These are phyloP conservation scores for Micoletzkya japonica DNA, from an alignment of 2,888 invertebrate genomes.

Conservation along the genomic window DNA sequence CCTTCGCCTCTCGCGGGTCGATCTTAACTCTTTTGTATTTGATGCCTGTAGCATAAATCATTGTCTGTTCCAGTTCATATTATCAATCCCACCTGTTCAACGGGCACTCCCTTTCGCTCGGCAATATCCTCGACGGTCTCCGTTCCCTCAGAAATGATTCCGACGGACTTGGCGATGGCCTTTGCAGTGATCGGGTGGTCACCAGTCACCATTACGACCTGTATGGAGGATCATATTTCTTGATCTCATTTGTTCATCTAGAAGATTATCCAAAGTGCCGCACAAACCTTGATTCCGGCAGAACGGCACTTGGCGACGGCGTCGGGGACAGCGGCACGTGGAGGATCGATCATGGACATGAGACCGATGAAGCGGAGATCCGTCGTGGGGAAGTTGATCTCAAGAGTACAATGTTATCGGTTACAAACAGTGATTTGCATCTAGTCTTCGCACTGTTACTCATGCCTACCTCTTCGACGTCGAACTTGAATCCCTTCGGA, in stretches of 20 bases:
- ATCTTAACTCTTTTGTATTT: constrained; percentile 2
- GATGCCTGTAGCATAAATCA: background rate
- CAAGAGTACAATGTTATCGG: constrained; percentile 64
- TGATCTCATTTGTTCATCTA: background rate
- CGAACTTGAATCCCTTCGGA: constrained; percentile 80
- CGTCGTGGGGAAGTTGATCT: constrained; percentile 63
- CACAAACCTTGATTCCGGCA: constrained; percentile 64
- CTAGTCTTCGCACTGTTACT: constrained; percentile 74
- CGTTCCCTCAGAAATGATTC: constrained; percentile 69
- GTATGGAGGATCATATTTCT: background rate
- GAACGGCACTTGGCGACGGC: constrained; percentile 65
- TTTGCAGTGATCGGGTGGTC: constrained; percentile 71
- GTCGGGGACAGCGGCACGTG: constrained; percentile 65
- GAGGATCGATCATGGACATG: constrained; percentile 66
- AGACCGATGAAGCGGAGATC: constrained; percentile 71
- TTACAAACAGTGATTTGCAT: constrained; percentile 77
- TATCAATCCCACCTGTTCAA: constrained; percentile 72
- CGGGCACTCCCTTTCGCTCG: constrained; percentile 82
- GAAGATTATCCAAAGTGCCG: background rate
- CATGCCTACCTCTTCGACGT: constrained; percentile 69
- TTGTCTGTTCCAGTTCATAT: too few species aligned
- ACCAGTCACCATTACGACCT: constrained; percentile 70
- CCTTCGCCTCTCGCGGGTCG: constrained; percentile 63
- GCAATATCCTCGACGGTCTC: constrained; percentile 73
- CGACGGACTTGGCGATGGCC: constrained; percentile 47